These are phyloP conservation scores for Enhydra lutris DNA, from an alignment of 2,113 vertebrate species.

Conservation along the genomic window DNA sequence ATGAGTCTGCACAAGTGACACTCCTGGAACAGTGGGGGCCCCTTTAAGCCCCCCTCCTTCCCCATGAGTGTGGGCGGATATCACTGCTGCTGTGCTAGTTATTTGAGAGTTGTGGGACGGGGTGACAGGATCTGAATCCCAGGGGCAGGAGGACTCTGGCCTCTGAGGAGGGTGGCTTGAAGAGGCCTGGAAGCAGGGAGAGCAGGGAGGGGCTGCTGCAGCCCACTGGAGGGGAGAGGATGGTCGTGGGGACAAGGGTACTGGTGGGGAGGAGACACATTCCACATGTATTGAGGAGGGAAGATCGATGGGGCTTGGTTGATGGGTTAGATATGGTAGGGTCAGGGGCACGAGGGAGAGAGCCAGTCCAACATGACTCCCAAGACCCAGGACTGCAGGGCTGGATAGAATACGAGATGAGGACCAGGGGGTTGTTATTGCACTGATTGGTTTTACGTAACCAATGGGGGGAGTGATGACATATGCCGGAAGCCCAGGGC, in stretches of 20 bases:
- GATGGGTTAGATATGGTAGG: background rate
- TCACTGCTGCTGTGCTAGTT: too few species aligned
- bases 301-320: background rate
- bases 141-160: background rate
- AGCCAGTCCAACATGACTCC: background rate
- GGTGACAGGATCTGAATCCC: background rate
- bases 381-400: background rate
- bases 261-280: background rate
- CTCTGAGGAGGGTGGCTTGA: background rate
- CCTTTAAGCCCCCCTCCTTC: background rate
- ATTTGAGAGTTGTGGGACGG: background rate
- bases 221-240: background rate
- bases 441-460: background rate
- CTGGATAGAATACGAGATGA: background rate
- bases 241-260: too few species aligned
- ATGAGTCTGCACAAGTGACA: background rate
- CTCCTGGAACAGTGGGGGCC: fast-evolving
- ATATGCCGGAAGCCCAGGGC: background rate
- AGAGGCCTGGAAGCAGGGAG: background rate
- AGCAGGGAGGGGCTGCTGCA: too few species aligned
- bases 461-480: background rate
- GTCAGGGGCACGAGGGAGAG: background rate
- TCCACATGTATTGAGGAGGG: background rate
- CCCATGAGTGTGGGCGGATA: fast-evolving
- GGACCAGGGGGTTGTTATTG: background rate